phyloP scores from a whole-genome alignment of 2,113 vertebrate genomes.

The Caretta caretta region DNA sequence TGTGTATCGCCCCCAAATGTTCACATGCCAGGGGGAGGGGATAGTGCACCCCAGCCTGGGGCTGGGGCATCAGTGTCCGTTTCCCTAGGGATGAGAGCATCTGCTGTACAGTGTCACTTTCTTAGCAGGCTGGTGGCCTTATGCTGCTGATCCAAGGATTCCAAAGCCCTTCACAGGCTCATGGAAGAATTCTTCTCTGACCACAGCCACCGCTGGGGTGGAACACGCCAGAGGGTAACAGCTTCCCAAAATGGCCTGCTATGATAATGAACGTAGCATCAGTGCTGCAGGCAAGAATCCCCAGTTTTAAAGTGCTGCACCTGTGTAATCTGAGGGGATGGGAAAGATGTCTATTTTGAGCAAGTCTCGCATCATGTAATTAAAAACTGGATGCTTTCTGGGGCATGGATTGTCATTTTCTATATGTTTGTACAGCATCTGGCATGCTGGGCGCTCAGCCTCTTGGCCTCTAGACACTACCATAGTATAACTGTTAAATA shows the following conservation, averaged over 20 bases:
- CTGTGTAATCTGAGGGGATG: neutral
- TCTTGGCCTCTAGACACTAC: neutral
- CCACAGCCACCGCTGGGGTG: neutral
- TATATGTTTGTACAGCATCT: neutral
- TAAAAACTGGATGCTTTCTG: fast-evolving
- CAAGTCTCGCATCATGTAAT: neutral
- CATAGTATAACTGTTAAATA: neutral
- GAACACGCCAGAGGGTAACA: neutral
- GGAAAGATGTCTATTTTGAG: neutral
- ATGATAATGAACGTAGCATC: neutral
- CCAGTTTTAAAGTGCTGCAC: neutral
- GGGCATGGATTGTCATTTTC: neutral
- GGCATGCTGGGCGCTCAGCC: neutral
- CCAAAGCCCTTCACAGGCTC: neutral
- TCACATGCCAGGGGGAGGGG: neutral
- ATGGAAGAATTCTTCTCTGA: neutral
- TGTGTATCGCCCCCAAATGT: neutral
- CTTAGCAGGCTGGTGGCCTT: neutral
- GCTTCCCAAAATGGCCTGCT: neutral
- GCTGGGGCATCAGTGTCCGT: neutral
- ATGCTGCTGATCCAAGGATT: neutral
- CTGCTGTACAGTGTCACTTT: neutral
- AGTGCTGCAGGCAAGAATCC: neutral
- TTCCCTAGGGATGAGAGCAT: neutral
- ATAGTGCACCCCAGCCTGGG: neutral